Conservation (phyloP, 2,113 vertebrate genomes). For the Indicator indicator region DNA sequence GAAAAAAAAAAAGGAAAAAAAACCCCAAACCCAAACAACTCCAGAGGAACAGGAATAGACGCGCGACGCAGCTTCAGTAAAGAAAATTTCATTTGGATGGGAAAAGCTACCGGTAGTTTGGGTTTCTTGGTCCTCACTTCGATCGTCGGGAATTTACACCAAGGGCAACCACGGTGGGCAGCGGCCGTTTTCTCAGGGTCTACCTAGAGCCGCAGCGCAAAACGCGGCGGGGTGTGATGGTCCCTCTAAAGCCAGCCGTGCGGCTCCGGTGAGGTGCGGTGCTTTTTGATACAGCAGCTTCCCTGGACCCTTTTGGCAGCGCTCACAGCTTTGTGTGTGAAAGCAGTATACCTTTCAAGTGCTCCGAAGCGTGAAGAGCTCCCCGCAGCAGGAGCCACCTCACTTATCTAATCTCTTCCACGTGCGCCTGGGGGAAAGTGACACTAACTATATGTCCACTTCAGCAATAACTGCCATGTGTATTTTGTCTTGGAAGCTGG, state of each 20-base stretch:
- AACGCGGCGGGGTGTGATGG: neutral
- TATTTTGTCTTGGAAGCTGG: neutral
- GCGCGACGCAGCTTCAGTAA: neutral
- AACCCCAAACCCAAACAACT: neutral
- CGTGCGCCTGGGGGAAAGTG: neutral
- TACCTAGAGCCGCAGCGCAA: neutral
- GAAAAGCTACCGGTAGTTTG: neutral
- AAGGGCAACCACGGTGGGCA: neutral
- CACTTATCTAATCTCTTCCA: conserved; percentile 31
- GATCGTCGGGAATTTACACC: neutral
- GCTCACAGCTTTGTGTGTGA: neutral
- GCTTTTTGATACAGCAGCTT: neutral
- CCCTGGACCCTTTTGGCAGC: neutral
- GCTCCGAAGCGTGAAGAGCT: neutral
- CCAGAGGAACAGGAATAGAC: neutral
- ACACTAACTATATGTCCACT: neutral
- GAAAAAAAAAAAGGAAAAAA: too few species aligned
- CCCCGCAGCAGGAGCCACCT: neutral
- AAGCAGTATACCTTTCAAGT: neutral
- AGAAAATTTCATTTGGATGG: neutral
- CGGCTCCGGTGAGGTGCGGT: neutral
- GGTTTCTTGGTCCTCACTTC: neutral
- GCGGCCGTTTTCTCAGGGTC: neutral
- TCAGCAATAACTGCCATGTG: neutral
- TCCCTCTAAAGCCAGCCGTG: neutral